Percentiles rank a stretch among this genome's conserved stretches.
Evolutionary conservation across 2,888 invertebrate genomes (phyloP).

Genomic region (Dryobota labecula): DNA sequence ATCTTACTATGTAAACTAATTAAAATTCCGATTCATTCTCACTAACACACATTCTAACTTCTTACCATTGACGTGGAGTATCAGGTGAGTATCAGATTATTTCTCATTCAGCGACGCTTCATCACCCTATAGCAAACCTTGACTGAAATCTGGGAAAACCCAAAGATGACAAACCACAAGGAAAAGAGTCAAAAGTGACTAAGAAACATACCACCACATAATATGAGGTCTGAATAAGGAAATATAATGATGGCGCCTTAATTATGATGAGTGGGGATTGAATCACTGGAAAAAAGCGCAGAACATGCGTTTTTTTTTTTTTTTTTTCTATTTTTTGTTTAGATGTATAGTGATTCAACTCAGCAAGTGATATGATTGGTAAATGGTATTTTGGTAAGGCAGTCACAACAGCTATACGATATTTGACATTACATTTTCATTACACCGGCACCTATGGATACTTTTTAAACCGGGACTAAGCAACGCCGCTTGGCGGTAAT

Average conservation of each 20-base stretch:
- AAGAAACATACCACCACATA: slow-evolving; percentile 30
- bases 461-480: not conserved
- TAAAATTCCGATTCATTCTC: not conserved
- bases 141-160: slow-evolving; percentile 13
- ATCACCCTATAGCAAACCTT: not conserved
- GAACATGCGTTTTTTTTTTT: not conserved
- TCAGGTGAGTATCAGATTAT: not conserved
- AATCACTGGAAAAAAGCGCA: slow-evolving; percentile 17
- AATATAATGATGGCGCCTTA: slow-evolving; percentile 34
- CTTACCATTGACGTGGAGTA: slow-evolving; percentile 6
- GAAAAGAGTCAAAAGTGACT: slow-evolving; percentile 29
- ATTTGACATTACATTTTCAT: too few relatives aligned
- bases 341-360: slow-evolving; percentile 3
- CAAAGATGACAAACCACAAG: slow-evolving; percentile 22
- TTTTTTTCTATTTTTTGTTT: not conserved
- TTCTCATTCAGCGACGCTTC: not conserved
- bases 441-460: too few relatives aligned
- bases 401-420: too few relatives aligned
- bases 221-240: slow-evolving; percentile 25
- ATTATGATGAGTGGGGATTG: slow-evolving; percentile 3
- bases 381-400: too few relatives aligned
- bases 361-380: too few relatives aligned
- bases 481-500: not conserved
- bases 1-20: too few relatives aligned
- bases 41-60: not conserved